Base-by-base conservation (phyloP, 1,140 invertebrate species). In the Pinna nobilis region DNA sequence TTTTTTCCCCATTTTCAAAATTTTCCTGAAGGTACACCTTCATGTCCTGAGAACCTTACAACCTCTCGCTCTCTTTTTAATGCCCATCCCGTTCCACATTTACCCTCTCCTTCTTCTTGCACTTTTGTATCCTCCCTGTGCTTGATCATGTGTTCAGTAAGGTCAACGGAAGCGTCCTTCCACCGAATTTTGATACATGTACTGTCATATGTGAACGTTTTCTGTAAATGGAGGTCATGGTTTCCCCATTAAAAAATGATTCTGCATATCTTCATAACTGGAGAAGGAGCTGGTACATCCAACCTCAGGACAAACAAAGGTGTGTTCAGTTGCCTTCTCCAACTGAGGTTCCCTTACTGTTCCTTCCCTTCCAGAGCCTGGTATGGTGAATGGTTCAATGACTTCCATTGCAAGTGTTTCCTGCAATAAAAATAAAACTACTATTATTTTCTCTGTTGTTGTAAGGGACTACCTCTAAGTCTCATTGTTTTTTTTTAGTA, bases 1-100 rank as follows among this genome's bases (percentile, higher is more conserved):
- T 70, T 15, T 25, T 13, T 37, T 70, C 55, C 25, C 55, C 67
- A 39, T 9, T 32, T 37, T 35, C 41, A 61, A 70, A 70, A 49
- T 60, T 44, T 57, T 44, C 66, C 39, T 53, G 44, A 5, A 68
- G 35, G 41, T 68, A 68, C 18, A 32, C 0, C 33, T 44, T 39
- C 3, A 44, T 28, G 3, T 59, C 49, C n/a, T 59, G 33, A 15
- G n/a, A 7, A 68, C 11, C 66, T 30, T 4, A 11, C 18, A 49
- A 4, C 50, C 33, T 49, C 50, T 33, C 28, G 47, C 20, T 65
- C 61, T 28, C 28, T 30, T 28, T 65, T 65, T 3, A 65, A 33
- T 47, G 61, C 61, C 61, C 61, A 65, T 13, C 61, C 41, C 61
- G 50, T 65, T 59, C 18, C 6, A 4, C 18, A 15, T 32, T 18